These are phyloP conservation scores for Pampus argenteus DNA, from an alignment of 2,797 vertebrate species.

Conservation along the genomic window DNA sequence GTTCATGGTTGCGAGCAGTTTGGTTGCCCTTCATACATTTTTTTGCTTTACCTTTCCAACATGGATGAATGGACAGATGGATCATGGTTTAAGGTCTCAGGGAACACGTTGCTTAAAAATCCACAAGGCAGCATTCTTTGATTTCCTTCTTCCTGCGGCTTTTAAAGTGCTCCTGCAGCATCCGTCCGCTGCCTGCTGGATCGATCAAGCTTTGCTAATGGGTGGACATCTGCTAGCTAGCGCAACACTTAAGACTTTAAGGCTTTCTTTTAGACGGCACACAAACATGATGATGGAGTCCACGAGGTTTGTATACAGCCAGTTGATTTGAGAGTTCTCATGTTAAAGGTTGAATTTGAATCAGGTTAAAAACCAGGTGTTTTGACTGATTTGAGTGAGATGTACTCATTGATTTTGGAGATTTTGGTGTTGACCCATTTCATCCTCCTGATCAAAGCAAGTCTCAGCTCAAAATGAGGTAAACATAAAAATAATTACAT, in stretches of 20 bases:
- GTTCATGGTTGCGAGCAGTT: slow-evolving; percentile 12
- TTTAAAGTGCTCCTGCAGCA: slow-evolving; percentile 62
- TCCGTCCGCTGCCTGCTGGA: slow-evolving; percentile 54
- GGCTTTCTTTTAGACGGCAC: slow-evolving; percentile 53
- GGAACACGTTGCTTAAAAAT: slow-evolving; percentile 46
- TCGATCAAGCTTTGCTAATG: slow-evolving; percentile 80
- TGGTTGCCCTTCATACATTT: not conserved
- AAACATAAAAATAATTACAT: slow-evolving; percentile 21
- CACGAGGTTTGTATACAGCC: not conserved
- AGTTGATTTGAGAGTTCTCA: not conserved
- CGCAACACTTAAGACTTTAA: slow-evolving; percentile 56
- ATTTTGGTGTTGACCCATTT: slow-evolving; percentile 52
- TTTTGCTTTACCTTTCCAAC: slow-evolving; percentile 18
- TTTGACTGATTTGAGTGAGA: slow-evolving; percentile 21
- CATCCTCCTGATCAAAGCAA: slow-evolving; percentile 37
- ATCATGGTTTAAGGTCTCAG: slow-evolving; percentile 54
- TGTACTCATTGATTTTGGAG: slow-evolving; percentile 34
- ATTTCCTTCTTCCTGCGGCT: slow-evolving; percentile 63
- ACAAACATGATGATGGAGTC: slow-evolving; percentile 48
- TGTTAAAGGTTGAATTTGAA: slow-evolving; percentile 8
- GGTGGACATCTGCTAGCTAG: slow-evolving; percentile 67
- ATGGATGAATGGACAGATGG: slow-evolving; percentile 37
- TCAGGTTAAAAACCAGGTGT: not conserved
- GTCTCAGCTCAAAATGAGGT: slow-evolving; percentile 30
- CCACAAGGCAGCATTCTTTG: slow-evolving; percentile 30